Conservation (phyloP, 2,797 vertebrate genomes). For the Lycodopsis pacificus region DNA sequence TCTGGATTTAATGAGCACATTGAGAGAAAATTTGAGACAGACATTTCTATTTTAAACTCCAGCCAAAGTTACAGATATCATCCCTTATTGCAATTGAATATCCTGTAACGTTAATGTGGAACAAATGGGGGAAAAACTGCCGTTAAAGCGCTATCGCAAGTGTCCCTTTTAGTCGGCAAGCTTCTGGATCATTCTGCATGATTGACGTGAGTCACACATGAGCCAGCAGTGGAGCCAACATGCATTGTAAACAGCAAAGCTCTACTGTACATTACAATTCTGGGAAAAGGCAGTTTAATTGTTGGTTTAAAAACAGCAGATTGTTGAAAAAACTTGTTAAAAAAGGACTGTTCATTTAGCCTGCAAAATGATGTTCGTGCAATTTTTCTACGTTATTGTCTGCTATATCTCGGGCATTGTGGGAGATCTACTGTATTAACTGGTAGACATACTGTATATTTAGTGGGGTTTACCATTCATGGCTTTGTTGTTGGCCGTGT, state of each 20-base stretch:
- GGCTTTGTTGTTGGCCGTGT: background rate
- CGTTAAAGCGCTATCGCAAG: background rate
- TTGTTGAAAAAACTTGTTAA: no score
- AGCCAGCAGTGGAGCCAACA: background rate
- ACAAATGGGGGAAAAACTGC: background rate
- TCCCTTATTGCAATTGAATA: background rate
- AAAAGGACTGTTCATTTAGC: background rate
- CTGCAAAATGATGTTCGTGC: background rate
- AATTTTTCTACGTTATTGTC: background rate
- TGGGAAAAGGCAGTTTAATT: background rate
- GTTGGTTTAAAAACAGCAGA: background rate
- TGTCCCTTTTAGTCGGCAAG: background rate
- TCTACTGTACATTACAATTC: background rate
- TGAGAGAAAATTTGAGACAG: background rate
- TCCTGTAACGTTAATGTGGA: background rate
- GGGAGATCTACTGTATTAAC: background rate
- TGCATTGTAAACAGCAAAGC: background rate
- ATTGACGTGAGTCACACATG: background rate
- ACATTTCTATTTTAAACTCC: background rate
- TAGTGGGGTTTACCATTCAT: background rate
- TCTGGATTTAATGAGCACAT: slow-evolving; percentile 3
- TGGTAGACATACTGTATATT: background rate
- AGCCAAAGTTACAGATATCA: background rate
- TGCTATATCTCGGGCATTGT: background rate
- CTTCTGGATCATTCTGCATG: background rate